Percentiles rank a stretch among this genome's conserved stretches.
Conservation (phyloP, 2,113 vertebrate species). For the Paratilapia polleni region DNA sequence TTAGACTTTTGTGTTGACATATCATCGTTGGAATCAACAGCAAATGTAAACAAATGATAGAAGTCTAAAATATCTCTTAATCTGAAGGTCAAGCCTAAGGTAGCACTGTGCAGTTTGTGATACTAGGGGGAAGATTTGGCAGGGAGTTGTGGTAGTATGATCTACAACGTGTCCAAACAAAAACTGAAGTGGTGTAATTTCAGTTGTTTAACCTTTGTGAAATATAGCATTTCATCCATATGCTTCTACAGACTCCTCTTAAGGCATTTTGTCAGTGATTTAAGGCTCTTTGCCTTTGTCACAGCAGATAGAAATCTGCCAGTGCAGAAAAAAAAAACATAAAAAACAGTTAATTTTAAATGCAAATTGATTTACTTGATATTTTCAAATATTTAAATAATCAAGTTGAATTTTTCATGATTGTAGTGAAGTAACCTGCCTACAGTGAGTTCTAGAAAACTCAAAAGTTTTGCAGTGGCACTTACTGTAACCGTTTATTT, state of each 20-base stretch:
- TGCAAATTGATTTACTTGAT: neutral
- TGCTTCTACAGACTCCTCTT: neutral
- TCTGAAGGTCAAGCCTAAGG: constrained; percentile 10
- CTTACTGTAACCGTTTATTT: neutral
- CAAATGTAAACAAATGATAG: constrained; percentile 1
- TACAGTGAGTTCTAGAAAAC: neutral
- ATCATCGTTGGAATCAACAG: neutral
- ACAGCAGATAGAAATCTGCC: neutral
- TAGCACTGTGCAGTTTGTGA: neutral
- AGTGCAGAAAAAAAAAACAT: neutral
- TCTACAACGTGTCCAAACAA: neutral
- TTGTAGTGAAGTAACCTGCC: neutral
- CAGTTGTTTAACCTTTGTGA: neutral
- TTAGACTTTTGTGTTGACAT: neutral
- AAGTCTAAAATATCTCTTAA: neutral
- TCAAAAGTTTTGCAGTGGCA: neutral
- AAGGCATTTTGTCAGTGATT: neutral
- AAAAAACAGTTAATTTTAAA: neutral
- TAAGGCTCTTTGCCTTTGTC: neutral
- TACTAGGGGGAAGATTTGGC: neutral
- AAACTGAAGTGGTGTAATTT: neutral
- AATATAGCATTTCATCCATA: neutral
- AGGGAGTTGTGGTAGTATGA: neutral
- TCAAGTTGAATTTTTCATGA: neutral
- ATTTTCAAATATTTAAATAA: neutral